Base-by-base conservation (phyloP, 2,797 vertebrate species). In the Parauchenoglanis punctatus region DNA sequence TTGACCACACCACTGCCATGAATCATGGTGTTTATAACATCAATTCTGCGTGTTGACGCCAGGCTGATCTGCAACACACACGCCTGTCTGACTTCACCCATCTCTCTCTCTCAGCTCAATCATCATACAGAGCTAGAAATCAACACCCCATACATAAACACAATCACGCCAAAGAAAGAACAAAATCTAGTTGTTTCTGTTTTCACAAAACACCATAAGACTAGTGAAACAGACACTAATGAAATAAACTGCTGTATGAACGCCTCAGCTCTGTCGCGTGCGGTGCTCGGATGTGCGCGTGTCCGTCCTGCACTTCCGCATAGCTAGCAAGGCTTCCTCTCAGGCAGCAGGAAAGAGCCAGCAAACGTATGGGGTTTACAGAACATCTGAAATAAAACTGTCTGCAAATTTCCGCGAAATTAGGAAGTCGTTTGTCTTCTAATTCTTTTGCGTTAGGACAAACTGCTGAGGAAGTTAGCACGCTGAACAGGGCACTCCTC, bases 231-330 rank as follows among this genome's bases (percentile, higher is more conserved):
- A 78, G 7, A 25, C 44, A 44, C 23, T 25, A 2, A 2, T 46
- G 2, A 56, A 23, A 23, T 68, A 1, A 6, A 20, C 20, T 4
- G 7, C 31, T 58, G 15, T 2, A 20, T 4, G 17, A 56, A 56
- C 11, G 23, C 18, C 18, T 2, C 23, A 59, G 15, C 13, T 44
- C 23, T 12, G 2, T 58, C 7, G 31, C 31, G 31, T 31, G 31
- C 31, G 31, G 31, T 31, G 31, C 46, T 52, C 44, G 7, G 28
- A 6, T 3, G 8, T 3, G 40, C 3, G 11, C 11, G 20, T 31
- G 2, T 75, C 10, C n/a, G 49, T 84, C 7, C 52, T 61, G 63
- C 82, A 88, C 83, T 88, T 88, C 87, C 83, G 87, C 87, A 85
- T 88, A 73, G 40, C 83, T 81, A 86, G 15, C 52, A 20, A 63